Evolutionary conservation across 2,888 invertebrate species (phyloP).

Genomic region (Anaspis maculata): DNA sequence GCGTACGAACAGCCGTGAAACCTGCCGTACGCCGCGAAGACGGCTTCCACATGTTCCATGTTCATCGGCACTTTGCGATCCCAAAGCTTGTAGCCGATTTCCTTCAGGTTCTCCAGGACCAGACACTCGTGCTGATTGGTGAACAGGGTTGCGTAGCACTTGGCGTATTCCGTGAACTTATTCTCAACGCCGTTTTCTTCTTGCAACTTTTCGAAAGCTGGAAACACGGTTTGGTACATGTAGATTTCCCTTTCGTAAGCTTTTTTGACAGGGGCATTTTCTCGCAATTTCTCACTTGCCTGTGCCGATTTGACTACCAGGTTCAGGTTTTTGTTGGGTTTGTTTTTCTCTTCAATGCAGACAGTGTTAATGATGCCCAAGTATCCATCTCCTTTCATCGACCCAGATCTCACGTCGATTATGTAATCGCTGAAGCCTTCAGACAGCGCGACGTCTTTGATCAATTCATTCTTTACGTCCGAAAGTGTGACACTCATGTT

Average conservation of each 20-base stretch:
- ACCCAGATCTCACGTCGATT: constrained; percentile 7
- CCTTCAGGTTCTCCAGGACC: constrained; percentile 16
- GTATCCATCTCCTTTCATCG: constrained; percentile 17
- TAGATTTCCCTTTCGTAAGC: constrained; percentile 14
- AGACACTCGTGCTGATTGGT: constrained; percentile 10
- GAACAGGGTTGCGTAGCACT: constrained; percentile 7
- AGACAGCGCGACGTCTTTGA: constrained; percentile 3
- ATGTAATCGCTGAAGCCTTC: constrained; percentile 9
- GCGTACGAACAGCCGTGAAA: constrained; percentile 23
- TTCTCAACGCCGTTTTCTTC: not conserved
- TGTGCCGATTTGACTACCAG: constrained; percentile 24
- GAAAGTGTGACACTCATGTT: constrained; percentile 9
- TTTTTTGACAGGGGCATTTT: constrained; percentile 4
- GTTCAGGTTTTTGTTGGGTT: constrained; percentile 12
- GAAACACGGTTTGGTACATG: constrained; percentile 13
- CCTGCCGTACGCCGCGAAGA: constrained; percentile 20
- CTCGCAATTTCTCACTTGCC: constrained; percentile 8
- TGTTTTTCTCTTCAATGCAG: constrained; percentile 9
- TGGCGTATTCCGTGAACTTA: constrained; percentile 6
- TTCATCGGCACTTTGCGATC: constrained; percentile 17
- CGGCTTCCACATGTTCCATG: constrained; percentile 16
- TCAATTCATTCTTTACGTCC: constrained; percentile 1
- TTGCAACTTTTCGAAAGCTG: constrained; percentile 7
- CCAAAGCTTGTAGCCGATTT: constrained; percentile 12
- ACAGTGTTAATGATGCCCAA: constrained; percentile 15